These are phyloP conservation scores for Sinocyclocheilus maitianheensis DNA, from an alignment of 2,113 vertebrate genomes.

Conservation along the genomic window DNA sequence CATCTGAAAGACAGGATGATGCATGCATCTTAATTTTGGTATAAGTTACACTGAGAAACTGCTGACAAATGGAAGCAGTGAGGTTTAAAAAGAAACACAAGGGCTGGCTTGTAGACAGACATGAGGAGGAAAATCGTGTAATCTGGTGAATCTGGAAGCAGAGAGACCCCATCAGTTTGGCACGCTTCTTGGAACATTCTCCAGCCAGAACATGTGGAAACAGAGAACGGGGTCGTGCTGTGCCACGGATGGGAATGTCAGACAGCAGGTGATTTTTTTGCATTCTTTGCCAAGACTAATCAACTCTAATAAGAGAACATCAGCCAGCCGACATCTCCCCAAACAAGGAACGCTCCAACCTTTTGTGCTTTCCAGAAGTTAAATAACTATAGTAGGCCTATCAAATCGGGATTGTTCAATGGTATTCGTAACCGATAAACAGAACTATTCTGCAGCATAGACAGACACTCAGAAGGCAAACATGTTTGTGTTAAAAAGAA, in stretches of 20 bases:
- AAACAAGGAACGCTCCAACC: constrained; percentile 45
- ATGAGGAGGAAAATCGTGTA: constrained; percentile 49
- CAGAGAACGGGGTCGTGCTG: constrained; percentile 36
- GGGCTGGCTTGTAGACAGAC: neutral
- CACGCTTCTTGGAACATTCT: constrained; percentile 68
- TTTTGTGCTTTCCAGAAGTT: constrained; percentile 34
- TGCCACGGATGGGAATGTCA: constrained; percentile 66
- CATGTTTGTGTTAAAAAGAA: constrained; percentile 22
- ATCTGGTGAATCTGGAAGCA: constrained; percentile 61
- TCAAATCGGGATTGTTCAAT: constrained; percentile 10
- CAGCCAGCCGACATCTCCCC: constrained; percentile 55
- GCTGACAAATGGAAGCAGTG: neutral
- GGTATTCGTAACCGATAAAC: neutral
- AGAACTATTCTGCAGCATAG: neutral
- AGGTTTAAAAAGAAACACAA: neutral
- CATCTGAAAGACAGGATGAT: neutral
- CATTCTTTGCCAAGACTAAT: constrained; percentile 62
- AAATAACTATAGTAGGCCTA: constrained; percentile 34
- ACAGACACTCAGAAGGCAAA: neutral
- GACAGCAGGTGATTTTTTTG: constrained; percentile 69
- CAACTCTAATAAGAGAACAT: constrained; percentile 60
- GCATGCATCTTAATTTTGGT: constrained; percentile 18
- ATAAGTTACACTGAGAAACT: neutral
- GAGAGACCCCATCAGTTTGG: constrained; percentile 67
- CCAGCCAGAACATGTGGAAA: constrained; percentile 66